Conservation (phyloP, 2,113 vertebrate species). For the Cathartes aura region DNA sequence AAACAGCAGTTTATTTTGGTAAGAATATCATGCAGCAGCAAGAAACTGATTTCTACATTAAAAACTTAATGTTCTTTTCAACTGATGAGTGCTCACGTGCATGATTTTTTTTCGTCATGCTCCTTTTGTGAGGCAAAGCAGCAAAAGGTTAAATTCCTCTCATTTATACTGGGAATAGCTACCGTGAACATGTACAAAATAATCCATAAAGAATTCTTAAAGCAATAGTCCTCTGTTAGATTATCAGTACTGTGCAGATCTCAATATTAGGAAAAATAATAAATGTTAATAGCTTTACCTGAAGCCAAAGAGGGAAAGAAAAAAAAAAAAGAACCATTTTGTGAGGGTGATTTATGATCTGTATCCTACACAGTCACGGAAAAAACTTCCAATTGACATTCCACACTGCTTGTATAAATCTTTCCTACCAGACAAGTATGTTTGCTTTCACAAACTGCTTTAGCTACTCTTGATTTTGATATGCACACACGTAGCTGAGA, state of each 20-base stretch:
- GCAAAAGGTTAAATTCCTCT: background rate
- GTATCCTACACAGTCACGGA: background rate
- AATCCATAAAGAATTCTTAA: background rate
- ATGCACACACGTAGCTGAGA: background rate
- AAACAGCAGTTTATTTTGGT: background rate
- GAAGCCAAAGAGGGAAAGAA: accelerated
- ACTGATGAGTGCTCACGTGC: background rate
- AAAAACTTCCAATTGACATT: background rate
- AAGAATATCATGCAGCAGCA: background rate
- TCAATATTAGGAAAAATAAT: background rate
- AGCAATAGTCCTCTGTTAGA: background rate
- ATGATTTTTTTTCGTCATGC: background rate
- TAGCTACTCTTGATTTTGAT: background rate
- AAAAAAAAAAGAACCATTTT: background rate
- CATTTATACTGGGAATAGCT: background rate
- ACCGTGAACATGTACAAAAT: background rate
- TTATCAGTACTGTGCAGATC: background rate
- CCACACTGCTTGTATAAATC: background rate
- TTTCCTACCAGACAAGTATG: background rate
- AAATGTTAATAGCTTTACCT: background rate
- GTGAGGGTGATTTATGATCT: background rate
- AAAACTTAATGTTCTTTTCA: background rate
- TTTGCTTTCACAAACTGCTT: background rate
- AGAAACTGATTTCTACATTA: background rate
- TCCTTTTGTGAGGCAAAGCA: background rate